Base-by-base conservation (phyloP, 2,113 vertebrate species). In the Uria lomvia region DNA sequence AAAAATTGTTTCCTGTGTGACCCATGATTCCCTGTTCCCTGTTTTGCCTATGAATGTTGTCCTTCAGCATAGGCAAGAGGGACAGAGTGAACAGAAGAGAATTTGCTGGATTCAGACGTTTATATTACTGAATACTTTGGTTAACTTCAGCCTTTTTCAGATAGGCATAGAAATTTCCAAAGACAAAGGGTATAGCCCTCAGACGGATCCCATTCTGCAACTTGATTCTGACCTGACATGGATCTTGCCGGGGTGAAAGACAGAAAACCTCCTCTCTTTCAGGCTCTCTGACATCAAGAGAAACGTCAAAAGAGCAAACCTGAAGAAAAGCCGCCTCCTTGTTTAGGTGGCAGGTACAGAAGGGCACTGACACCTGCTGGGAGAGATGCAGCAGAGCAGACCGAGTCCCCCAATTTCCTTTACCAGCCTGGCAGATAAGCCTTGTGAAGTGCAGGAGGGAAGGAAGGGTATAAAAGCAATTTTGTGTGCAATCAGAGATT, bases 281-380 rank as follows among this genome's bases (percentile, higher is more conserved):
- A 53, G 62, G 49, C 53, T 86, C 15, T 89, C 29, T 60, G 53
- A 62, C 36, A 24, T 30, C 16, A 72, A 75, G 24, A 43, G n/a
- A 53, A 88, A n/a, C 0, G 4, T 58, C 38, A 12, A 26, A 70
- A 49, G 68, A 93, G 68, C 68, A 74, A 50, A 73, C 17, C 7
- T 4, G 2, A 78, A 63, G 59, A 43, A 36, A 30, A 85, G 65
- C 17, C 2, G 4, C 40, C 17, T 26, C 17, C 58, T 18, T 15
- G 15, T 7, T 77, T 12, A 3, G n/a, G 67, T 47, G 55, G 49
- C 79, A 65, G 89, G 42, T 93, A 65, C 53, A 81, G 86, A 60
- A 29, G 47, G 90, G 87, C 70, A 77, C 76, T 95, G 96, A 95
- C 94, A 96, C 73, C 94, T 96, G 87, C 90, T 89, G 94, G 95